These are phyloP conservation scores for Drosophila cognata DNA, from an alignment of 2,888 invertebrate genomes.

Conservation along the genomic window DNA sequence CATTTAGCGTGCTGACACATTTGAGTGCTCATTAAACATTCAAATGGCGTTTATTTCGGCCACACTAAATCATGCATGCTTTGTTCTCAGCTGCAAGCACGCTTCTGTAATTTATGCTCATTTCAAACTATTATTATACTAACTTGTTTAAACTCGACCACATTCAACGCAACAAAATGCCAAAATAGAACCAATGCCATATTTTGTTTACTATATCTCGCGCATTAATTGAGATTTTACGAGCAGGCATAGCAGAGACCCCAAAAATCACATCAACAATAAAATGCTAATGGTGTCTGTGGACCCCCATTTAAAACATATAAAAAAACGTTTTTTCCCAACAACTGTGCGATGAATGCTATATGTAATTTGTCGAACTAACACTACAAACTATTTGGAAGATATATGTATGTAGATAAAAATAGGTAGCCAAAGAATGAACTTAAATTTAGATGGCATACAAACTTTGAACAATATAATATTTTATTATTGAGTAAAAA, in stretches of 20 bases:
- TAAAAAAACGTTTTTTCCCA: slow-evolving; percentile 30
- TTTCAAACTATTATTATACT: slow-evolving; percentile 60
- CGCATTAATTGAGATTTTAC: slow-evolving; percentile 61
- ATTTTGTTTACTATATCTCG: slow-evolving; percentile 52
- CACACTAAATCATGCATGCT: slow-evolving; percentile 65
- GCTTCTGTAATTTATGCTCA: slow-evolving; percentile 68
- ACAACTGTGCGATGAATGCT: slow-evolving; percentile 2
- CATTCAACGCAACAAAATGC: slow-evolving; percentile 48
- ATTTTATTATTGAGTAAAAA: neutral
- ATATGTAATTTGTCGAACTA: slow-evolving; percentile 23
- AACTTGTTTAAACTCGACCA: slow-evolving; percentile 68
- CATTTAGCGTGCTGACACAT: slow-evolving; percentile 76
- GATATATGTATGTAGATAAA: neutral
- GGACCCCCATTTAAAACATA: slow-evolving; percentile 44
- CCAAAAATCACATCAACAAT: slow-evolving; percentile 49
- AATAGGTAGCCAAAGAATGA: neutral
- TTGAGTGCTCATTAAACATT: slow-evolving; percentile 79
- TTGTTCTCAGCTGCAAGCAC: slow-evolving; percentile 57
- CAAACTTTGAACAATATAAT: neutral
- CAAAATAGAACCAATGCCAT: slow-evolving; percentile 45
- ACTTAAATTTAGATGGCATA: neutral
- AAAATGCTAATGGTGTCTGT: slow-evolving; percentile 45
- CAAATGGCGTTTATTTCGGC: slow-evolving; percentile 56
- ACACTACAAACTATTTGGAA: neutral
- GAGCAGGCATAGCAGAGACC: slow-evolving; percentile 19